Evolutionary conservation across 2,888 invertebrate genomes (phyloP).

Genomic region (Bugulina stolonifera): DNA sequence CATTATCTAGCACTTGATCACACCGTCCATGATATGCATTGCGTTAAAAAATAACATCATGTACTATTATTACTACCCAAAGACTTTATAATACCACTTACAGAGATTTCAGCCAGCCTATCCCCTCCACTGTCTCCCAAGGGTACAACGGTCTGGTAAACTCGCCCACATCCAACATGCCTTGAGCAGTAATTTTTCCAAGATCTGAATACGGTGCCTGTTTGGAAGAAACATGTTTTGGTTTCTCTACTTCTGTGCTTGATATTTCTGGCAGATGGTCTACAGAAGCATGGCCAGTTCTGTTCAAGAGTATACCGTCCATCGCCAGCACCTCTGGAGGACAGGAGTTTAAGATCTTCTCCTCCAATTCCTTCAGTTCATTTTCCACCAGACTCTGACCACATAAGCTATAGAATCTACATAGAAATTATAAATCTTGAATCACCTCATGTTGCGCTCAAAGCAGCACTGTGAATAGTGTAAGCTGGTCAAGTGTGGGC

Average conservation of each 20-base stretch:
- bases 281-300: neutral
- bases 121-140: neutral
- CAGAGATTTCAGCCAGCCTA: slow-evolving; percentile 2
- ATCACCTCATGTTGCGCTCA: too few species aligned
- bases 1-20: too few species aligned
- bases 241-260: neutral
- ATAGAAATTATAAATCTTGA: too few species aligned
- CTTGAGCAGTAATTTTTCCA: neutral
- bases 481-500: too few species aligned
- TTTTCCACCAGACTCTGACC: neutral
- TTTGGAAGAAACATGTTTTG: neutral
- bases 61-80: too few species aligned
- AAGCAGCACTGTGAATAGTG: too few species aligned
- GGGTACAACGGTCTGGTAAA: slow-evolving; percentile 5
- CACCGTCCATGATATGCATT: too few species aligned
- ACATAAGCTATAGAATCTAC: slow-evolving; percentile 13
- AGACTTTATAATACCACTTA: too few species aligned
- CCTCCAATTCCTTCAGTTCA: neutral
- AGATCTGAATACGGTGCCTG: neutral
- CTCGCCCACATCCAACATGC: neutral
- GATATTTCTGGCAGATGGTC: neutral
- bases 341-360: neutral
- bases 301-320: neutral
- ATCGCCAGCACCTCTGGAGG: neutral
- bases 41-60: too few species aligned